phyloP scores from a whole-genome alignment of 2,888 invertebrate genomes.

The Macropis europaea region DNA sequence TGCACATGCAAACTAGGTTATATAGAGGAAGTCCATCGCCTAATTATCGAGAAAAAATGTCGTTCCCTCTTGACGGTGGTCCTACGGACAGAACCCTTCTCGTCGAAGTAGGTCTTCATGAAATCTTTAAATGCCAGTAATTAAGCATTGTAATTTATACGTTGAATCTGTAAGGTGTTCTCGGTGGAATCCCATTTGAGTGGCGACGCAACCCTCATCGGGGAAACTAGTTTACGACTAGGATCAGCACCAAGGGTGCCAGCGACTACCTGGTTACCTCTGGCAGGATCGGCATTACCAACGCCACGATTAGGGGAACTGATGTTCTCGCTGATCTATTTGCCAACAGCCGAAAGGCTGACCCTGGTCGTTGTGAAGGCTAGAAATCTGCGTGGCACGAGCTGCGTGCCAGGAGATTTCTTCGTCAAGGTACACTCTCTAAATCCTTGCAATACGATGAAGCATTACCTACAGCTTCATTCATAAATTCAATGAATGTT shows the following conservation, averaged over 20 bases:
- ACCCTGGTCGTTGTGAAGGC: constrained; percentile 90
- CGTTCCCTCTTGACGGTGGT: constrained; percentile 80
- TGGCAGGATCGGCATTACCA: constrained; percentile 84
- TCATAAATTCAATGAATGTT: too few species aligned
- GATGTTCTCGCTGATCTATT: constrained; percentile 90
- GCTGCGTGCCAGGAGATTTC: constrained; percentile 84
- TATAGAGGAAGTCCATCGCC: constrained; percentile 86
- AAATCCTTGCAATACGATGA: not conserved
- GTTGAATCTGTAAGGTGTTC: constrained; percentile 65
- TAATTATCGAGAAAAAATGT: constrained; percentile 89
- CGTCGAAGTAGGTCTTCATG: constrained; percentile 67
- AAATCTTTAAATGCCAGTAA: not conserved
- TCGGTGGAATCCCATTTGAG: constrained; percentile 67
- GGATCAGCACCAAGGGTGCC: constrained; percentile 82
- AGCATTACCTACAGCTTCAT: too few species aligned
- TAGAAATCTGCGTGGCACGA: constrained; percentile 85
- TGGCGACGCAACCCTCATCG: constrained; percentile 70
- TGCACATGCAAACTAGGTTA: constrained; percentile 86
- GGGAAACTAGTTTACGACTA: constrained; percentile 73
- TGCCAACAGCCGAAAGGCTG: constrained; percentile 90
- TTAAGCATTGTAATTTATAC: not conserved
- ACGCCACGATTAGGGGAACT: constrained; percentile 87
- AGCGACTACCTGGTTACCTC: constrained; percentile 89
- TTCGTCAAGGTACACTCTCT: constrained; percentile 85
- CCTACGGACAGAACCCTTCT: constrained; percentile 72